Conservation (phyloP, 1,140 invertebrate genomes). For the Tetragonula clypearis region DNA sequence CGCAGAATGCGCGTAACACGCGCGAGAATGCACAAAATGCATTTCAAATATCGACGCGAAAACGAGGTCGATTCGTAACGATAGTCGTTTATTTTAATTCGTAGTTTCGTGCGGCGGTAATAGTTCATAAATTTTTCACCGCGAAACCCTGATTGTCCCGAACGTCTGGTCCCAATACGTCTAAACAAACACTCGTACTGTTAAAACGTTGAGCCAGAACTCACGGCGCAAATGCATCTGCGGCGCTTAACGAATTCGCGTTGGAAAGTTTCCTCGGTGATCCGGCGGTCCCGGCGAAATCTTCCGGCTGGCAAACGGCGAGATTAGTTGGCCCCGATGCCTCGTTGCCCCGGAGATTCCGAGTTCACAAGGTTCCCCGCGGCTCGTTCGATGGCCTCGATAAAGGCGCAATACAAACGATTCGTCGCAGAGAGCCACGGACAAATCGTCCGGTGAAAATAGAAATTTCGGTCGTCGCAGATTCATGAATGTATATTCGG, state of each 20-base stretch:
- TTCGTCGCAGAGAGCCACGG: neutral
- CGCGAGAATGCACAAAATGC: too few species aligned
- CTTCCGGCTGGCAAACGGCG: neutral
- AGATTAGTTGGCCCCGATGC: slow-evolving; percentile 16
- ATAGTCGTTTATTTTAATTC: too few species aligned
- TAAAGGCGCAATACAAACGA: neutral
- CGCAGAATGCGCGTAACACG: too few species aligned
- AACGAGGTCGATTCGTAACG: too few species aligned
- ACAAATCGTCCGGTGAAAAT: neutral
- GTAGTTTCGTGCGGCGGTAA: too few species aligned
- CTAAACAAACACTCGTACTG: neutral
- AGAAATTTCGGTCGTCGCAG: slow-evolving; percentile 15
- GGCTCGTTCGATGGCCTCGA: slow-evolving; percentile 14
- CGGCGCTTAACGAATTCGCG: neutral
- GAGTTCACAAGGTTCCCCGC: neutral
- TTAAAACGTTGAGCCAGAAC: neutral
- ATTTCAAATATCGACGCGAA: too few species aligned
- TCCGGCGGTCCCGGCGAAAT: neutral
- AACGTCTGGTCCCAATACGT: neutral
- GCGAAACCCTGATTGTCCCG: neutral
- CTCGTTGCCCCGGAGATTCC: neutral
- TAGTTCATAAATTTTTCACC: too few species aligned
- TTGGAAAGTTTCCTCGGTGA: neutral
- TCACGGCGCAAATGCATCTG: neutral
- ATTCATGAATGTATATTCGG: neutral